Conservation (phyloP, 2,797 vertebrate species). For the Anguilla megastoma region DNA sequence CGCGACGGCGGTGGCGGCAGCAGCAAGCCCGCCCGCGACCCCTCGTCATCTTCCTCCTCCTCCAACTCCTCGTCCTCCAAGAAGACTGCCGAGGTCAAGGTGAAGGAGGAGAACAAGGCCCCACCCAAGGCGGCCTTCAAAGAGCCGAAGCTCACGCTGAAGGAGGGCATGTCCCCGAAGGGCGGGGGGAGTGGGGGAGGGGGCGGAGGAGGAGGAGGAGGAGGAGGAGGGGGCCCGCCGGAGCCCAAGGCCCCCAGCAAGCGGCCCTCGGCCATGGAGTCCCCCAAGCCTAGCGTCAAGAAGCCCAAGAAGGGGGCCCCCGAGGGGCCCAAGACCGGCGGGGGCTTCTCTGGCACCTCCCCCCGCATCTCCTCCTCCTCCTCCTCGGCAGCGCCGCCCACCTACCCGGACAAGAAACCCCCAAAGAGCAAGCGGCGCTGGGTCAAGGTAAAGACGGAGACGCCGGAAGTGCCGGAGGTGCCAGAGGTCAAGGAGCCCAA, state of each 20-base stretch:
- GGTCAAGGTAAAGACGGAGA: slow-evolving; percentile 82
- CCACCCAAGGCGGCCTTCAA: slow-evolving; percentile 94
- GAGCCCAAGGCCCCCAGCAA: slow-evolving; percentile 88
- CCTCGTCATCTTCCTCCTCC: slow-evolving; percentile 60
- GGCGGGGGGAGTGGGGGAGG: slow-evolving; percentile 77
- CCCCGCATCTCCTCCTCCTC: slow-evolving; percentile 79
- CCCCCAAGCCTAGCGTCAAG: slow-evolving; percentile 90
- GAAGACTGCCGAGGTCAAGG: slow-evolving; percentile 87
- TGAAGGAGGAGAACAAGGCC: slow-evolving; percentile 88
- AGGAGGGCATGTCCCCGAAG: slow-evolving; percentile 93
- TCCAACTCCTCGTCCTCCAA: slow-evolving; percentile 71
- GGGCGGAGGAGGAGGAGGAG: slow-evolving; percentile 57
- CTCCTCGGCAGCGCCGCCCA: slow-evolving; percentile 56
- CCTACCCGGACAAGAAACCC: slow-evolving; percentile 84
- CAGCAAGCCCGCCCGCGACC: slow-evolving; percentile 77
- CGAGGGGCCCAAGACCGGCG: slow-evolving; percentile 77
- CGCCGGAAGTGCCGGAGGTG: slow-evolving; percentile 72
- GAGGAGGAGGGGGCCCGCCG: slow-evolving; percentile 40
- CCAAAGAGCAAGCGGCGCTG: slow-evolving; percentile 87
- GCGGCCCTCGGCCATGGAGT: slow-evolving; percentile 86
- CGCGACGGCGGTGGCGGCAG: slow-evolving; percentile 59
- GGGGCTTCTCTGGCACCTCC: slow-evolving; percentile 75
- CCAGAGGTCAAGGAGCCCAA: slow-evolving; percentile 85
- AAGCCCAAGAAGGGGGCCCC: slow-evolving; percentile 92
- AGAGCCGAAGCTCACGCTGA: slow-evolving; percentile 93